Evolutionary conservation across 2,113 vertebrate genomes (phyloP).

Genomic region (Chascanopsetta lugubris): DNA sequence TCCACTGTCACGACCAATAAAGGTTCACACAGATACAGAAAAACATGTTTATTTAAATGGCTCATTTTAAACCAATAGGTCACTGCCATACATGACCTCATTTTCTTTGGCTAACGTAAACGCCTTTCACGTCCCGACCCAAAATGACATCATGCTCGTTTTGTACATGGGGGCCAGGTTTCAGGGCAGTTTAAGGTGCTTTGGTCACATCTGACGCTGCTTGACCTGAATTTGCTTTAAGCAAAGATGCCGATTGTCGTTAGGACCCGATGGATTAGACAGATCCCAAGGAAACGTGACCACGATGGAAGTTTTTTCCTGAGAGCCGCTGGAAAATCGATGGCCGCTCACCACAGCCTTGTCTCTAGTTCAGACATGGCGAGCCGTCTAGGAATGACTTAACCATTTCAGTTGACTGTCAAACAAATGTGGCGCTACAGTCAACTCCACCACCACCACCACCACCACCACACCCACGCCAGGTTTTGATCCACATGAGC

Average conservation of each 20-base stretch:
- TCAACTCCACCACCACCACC: slow-evolving; percentile 27
- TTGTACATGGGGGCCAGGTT: slow-evolving; percentile 56
- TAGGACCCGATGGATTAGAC: background rate
- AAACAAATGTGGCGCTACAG: slow-evolving; percentile 52
- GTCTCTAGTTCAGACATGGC: slow-evolving; percentile 48
- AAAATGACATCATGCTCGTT: slow-evolving; percentile 69
- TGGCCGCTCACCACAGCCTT: slow-evolving; percentile 41
- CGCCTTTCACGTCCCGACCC: slow-evolving; percentile 57
- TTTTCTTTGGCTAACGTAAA: slow-evolving; percentile 49
- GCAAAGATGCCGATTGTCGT: slow-evolving; percentile 1
- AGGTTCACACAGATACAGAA: no score
- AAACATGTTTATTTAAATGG: no score
- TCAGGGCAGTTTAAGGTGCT: slow-evolving; percentile 19
- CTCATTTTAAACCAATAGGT: slow-evolving; percentile 22
- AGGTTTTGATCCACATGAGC: slow-evolving; percentile 45
- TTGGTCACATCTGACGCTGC: slow-evolving; percentile 14
- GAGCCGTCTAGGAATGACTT: slow-evolving; percentile 45
- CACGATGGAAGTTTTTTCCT: slow-evolving; percentile 35
- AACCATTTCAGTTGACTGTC: slow-evolving; percentile 51
- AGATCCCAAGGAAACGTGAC: slow-evolving; percentile 37
- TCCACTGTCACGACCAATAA: background rate
- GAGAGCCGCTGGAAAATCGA: slow-evolving; percentile 42
- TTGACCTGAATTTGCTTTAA: background rate
- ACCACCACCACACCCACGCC: slow-evolving; percentile 16
- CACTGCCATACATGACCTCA: slow-evolving; percentile 47